A percentile compares a stretch with the other conserved stretches of the same genome.
Conservation (phyloP, 1,140 invertebrate genomes). For the Saccostrea glomerata region DNA sequence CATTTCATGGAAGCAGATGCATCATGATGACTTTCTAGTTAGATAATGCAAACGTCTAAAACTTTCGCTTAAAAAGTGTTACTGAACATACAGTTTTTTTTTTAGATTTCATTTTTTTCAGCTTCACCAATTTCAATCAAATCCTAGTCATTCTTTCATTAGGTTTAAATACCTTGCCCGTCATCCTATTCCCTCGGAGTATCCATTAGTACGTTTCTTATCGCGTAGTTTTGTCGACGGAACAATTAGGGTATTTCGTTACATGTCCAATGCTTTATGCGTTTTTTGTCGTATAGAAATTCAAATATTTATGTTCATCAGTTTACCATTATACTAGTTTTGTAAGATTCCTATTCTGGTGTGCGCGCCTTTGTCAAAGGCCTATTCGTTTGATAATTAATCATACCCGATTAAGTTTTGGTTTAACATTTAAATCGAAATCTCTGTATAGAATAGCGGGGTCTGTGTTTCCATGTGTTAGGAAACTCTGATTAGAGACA, state of each 20-base stretch:
- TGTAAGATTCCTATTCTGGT: not conserved
- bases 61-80: too few relatives aligned
- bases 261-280: not conserved
- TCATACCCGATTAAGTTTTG: slow-evolving; percentile 24
- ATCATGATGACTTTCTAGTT: too few relatives aligned
- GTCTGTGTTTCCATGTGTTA: not conserved
- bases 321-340: not conserved
- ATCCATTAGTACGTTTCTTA: not conserved
- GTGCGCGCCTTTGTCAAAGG: not conserved
- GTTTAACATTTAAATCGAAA: slow-evolving; percentile 29
- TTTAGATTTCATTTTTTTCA: not conserved
- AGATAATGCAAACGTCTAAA: too few relatives aligned
- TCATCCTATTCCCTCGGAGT: not conserved
- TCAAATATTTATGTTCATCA: slow-evolving; percentile 33
- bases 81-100: not conserved
- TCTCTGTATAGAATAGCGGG: not conserved
- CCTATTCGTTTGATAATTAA: not conserved
- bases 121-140: not conserved
- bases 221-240: not conserved
- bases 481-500: not conserved
- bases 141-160: not conserved
- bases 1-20: too few relatives aligned
- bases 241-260: not conserved
- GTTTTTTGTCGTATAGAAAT: slow-evolving; percentile 18
- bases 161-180: not conserved